Base-by-base conservation (phyloP, 1,140 invertebrate genomes). In the Venustaconcha ellipsiformis region DNA sequence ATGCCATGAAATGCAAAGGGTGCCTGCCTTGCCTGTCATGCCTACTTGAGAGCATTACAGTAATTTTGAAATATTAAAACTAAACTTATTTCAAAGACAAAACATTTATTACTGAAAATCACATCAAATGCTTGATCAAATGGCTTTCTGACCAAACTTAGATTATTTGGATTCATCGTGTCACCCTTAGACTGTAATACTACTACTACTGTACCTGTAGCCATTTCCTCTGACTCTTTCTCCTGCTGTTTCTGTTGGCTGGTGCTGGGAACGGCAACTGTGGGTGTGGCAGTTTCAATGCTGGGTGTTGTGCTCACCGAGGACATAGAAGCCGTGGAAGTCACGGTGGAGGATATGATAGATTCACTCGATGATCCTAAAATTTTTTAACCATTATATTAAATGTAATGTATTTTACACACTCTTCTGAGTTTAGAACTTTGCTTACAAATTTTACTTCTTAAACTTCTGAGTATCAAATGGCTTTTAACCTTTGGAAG, bases 221-320 rank as follows among this genome's bases (percentile, higher is more conserved):
- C 82, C 17, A 74, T 83, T 23, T 83, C 88, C 59, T 84, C 85
- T 68, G 82, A 82, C 13, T 72, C 75, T 20, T 83, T 74, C n/a
- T 67, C 73, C 15, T 81, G 79, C 67, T 71, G 57, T 69, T 83
- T 82, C 71, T 79, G 72, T 55, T 70, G 76, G 70, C 78, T 66
- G 63, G 74, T 71, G 58, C 67, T 79, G 17, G 80, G 78, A 59
- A 85, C 64, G 48, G 86, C 74, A 48, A 88, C 86, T 30, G 88
- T 88, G 20, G 88, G 85, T 26, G 81, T 85, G 64, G 84, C 88
- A 8, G 88, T 89, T 74, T 88, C 84, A 4, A 89, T 78, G 73
- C 81, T 85, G 14, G 86, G 84, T 23, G 78, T 81, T 57, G 76
- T 82, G 70, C 75, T 80, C 30, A 67, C 65, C 30, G 60, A 68